Conservation (phyloP, 2,888 invertebrate species). For the Rapana venosa region DNA sequence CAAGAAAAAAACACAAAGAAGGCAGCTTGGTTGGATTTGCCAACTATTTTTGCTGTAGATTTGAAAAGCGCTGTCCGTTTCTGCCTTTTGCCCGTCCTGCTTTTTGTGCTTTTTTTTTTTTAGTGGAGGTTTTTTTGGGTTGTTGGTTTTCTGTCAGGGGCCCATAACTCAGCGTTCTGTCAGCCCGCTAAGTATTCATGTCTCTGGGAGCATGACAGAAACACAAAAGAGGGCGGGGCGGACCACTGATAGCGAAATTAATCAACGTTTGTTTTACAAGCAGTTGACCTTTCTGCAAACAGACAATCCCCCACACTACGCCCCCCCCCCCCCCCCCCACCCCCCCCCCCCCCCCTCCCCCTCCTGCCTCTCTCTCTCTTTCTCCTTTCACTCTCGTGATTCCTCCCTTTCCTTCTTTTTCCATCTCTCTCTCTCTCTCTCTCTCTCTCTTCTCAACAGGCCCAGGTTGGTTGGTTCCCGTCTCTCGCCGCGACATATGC, state of each 20-base stretch:
- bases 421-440: background rate
- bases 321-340: background rate
- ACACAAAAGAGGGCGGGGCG: constrained; percentile 44
- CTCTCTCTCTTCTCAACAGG: background rate
- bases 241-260: constrained; percentile 57
- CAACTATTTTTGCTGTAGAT: background rate
- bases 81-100: background rate
- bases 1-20: too few relatives aligned
- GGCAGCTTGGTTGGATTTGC: too few relatives aligned
- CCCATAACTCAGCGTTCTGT: background rate
- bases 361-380: background rate
- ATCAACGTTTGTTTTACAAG: constrained; percentile 45
- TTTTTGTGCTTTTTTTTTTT: background rate
- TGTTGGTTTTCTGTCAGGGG: background rate
- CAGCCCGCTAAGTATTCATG: background rate
- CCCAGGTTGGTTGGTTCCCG: constrained; percentile 32
- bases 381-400: background rate
- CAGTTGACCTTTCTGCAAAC: constrained; percentile 27
- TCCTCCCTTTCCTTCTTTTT: background rate
- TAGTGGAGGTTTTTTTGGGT: background rate
- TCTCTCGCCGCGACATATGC: constrained; percentile 40
- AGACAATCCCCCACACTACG: background rate
- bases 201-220: background rate
- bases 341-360: background rate
- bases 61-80: background rate